These are phyloP conservation scores for Morone saxatilis DNA, from an alignment of 2,113 vertebrate species.

Conservation along the genomic window DNA sequence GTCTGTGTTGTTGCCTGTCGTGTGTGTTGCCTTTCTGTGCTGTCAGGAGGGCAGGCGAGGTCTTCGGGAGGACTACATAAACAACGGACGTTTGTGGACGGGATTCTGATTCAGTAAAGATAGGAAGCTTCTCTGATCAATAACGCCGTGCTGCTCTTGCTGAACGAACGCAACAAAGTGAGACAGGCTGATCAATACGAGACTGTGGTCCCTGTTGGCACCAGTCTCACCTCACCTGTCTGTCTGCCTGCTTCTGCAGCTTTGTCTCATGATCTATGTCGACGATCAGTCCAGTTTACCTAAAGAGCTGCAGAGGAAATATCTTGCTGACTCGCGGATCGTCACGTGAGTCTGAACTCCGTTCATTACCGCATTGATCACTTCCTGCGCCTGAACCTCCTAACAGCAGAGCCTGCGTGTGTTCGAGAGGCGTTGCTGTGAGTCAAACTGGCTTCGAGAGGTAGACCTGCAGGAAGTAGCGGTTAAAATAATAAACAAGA, in stretches of 20 bases:
- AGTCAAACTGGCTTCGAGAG: conserved; percentile 94
- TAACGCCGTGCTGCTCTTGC: conserved; percentile 93
- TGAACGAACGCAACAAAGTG: conserved; percentile 68
- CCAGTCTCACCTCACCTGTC: conserved; percentile 19
- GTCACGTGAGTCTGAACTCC: conserved; percentile 88
- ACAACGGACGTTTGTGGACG: conserved; percentile 96
- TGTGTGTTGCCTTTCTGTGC: conserved; percentile 5
- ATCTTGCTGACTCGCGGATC: conserved; percentile 92
- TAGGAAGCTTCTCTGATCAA: conserved; percentile 88
- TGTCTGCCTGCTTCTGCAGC: conserved; percentile 73
- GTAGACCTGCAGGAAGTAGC: conserved; percentile 91
- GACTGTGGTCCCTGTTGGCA: background rate
- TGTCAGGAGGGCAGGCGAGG: conserved; percentile 84
- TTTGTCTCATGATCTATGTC: conserved; percentile 94
- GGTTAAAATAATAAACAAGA: conserved; percentile 94
- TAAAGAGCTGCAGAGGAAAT: conserved; percentile 90
- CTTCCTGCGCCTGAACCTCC: background rate
- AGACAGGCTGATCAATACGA: background rate
- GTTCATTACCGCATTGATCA: conserved; percentile 17
- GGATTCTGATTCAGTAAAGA: conserved; percentile 86
- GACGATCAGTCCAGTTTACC: conserved; percentile 90
- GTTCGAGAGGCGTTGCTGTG: conserved; percentile 94
- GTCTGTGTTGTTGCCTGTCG: background rate
- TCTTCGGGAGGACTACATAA: conserved; percentile 92
- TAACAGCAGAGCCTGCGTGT: background rate